A percentile compares a stretch with the other conserved stretches of the same genome.
Evolutionary conservation across 1,140 invertebrate genomes (phyloP).

Genomic region (Leptinotarsa defecta): DNA sequence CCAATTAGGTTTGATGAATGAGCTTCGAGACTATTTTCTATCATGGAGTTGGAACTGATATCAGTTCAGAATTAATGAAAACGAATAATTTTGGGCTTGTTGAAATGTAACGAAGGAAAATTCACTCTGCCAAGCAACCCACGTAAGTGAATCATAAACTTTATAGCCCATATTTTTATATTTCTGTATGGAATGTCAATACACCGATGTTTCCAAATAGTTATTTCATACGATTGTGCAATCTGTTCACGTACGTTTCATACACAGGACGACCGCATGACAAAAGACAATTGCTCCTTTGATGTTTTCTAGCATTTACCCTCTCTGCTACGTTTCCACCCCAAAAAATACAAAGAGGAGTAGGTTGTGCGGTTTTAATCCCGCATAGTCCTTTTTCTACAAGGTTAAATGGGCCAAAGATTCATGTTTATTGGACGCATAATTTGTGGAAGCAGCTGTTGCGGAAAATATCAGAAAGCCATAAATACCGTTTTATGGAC

Average conservation of each 20-base stretch:
- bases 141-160: no score
- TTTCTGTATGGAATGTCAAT: no score
- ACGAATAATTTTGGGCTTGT: no score
- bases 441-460: background rate
- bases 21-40: no score
- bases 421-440: background rate
- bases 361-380: background rate
- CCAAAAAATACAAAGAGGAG: background rate
- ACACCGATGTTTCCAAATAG: no score
- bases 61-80: no score
- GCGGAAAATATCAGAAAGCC: slow-evolving; percentile 5
- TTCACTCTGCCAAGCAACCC: no score
- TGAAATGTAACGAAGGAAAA: no score
- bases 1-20: no score
- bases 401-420: slow-evolving; percentile 1
- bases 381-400: background rate
- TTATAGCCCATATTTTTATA: no score
- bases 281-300: background rate
- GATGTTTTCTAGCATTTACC: background rate
- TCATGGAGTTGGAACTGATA: no score
- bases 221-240: no score
- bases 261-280: background rate
- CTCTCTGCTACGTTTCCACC: background rate
- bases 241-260: background rate
- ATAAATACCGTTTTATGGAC: background rate